Percentiles rank a stretch among this genome's conserved stretches.
Evolutionary conservation across 2,888 invertebrate species (phyloP).

Genomic region (Argyresthia albistria): DNA sequence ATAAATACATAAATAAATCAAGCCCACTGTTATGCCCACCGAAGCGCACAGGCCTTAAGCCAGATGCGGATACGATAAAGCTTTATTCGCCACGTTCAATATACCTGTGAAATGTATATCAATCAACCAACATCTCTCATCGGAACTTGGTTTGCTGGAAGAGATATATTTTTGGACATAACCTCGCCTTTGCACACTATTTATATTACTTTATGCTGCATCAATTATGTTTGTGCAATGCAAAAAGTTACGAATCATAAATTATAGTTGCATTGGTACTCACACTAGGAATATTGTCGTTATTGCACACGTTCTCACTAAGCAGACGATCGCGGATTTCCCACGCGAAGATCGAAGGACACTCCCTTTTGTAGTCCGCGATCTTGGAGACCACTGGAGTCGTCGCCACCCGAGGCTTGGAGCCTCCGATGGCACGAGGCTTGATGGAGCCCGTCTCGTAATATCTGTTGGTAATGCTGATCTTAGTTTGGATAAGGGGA

Average conservation of each 20-base stretch:
- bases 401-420: constrained; percentile 95
- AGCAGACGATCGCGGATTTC: constrained; percentile 96
- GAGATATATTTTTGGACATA: too few species aligned
- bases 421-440: constrained; percentile 97
- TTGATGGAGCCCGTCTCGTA: constrained; percentile 99
- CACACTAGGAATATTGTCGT: constrained; percentile 98
- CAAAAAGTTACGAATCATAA: not conserved
- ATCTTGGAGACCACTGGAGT: constrained; percentile 95
- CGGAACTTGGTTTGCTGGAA: too few species aligned
- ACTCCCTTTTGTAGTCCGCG: constrained; percentile 96
- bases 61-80: too few species aligned
- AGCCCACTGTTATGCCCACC: too few species aligned
- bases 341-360: constrained; percentile 99
- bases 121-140: too few species aligned
- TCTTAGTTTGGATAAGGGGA: constrained; percentile 59
- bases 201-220: too few species aligned
- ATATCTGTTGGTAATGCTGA: constrained; percentile 79
- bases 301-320: constrained; percentile 95
- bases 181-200: too few species aligned
- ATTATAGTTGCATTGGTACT: constrained; percentile 64
- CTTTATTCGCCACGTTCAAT: too few species aligned
- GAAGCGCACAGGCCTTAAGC: too few species aligned
- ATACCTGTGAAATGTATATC: too few species aligned
- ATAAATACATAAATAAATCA: too few species aligned
- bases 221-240: too few species aligned